Conservation (phyloP, 1,140 invertebrate species). For the Papilio polytes region DNA sequence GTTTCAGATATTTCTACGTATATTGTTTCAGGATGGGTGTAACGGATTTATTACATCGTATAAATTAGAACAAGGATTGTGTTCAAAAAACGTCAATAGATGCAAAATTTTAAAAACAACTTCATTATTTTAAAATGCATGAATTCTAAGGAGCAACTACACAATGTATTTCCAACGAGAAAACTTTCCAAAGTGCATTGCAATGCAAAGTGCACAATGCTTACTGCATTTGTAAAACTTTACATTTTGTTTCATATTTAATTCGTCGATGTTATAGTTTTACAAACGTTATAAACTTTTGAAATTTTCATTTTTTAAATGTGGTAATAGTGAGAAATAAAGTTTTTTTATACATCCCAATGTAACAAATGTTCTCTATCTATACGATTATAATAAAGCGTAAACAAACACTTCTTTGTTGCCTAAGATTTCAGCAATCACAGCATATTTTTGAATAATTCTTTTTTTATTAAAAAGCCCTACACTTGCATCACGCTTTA, state of each 20-base stretch:
- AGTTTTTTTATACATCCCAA: not conserved
- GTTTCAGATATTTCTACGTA: not conserved
- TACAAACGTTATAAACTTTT: not conserved
- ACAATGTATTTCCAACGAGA: not conserved
- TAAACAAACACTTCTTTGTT: too few relatives aligned
- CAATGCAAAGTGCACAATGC: conserved; percentile 20
- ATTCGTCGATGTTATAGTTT: not conserved
- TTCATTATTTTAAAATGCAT: not conserved
- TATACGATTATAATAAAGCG: too few relatives aligned
- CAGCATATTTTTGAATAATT: too few relatives aligned
- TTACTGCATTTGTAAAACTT: conserved; percentile 5
- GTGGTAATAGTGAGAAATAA: not conserved
- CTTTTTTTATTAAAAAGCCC: too few relatives aligned
- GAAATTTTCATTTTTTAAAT: too few relatives aligned
- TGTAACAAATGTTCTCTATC: not conserved
- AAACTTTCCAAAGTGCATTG: conserved; percentile 9
- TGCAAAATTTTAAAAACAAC: not conserved
- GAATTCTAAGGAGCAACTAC: conserved; percentile 22
- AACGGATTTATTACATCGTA: too few relatives aligned
- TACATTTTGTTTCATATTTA: conserved; percentile 37
- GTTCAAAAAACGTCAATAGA: not conserved
- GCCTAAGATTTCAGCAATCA: too few relatives aligned
- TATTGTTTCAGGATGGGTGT: not conserved
- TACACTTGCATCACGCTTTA: too few relatives aligned
- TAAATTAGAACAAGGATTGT: too few relatives aligned